Evolutionary conservation across 2,888 invertebrate species (phyloP).

Genomic region (Candidula unifasciata): DNA sequence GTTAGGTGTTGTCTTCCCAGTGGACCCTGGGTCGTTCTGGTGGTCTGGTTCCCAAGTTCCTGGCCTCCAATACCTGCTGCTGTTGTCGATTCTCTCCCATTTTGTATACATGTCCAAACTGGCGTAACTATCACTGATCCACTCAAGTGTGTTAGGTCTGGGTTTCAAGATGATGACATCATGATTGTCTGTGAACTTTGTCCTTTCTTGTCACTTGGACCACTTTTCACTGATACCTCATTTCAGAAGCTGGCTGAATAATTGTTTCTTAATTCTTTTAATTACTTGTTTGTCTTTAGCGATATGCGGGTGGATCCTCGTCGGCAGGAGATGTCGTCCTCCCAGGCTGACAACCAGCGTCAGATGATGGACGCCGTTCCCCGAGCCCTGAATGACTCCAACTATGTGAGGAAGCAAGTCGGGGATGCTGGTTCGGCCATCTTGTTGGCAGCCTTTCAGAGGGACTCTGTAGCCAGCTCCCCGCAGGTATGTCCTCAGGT

Average conservation of each 20-base stretch:
- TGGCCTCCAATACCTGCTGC: no score
- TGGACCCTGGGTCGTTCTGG: no score
- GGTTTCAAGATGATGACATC: no score
- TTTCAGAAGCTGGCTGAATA: no score
- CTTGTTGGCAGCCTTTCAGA: constrained; percentile 57
- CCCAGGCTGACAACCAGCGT: constrained; percentile 37
- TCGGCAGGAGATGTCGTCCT: constrained; percentile 42
- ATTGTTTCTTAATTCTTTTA: neutral
- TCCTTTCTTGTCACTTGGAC: no score
- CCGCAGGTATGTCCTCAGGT: constrained; percentile 31
- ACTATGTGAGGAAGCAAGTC: constrained; percentile 54
- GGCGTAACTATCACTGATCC: no score
- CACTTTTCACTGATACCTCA: neutral
- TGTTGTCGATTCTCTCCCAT: no score
- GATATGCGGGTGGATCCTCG: constrained; percentile 43
- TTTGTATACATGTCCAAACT: no score
- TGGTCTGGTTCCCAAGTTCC: no score
- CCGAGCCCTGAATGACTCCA: constrained; percentile 52
- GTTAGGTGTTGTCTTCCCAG: no score
- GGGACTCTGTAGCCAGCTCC: constrained; percentile 47
- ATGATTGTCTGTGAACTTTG: no score
- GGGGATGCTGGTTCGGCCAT: constrained; percentile 51
- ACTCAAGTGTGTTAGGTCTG: no score
- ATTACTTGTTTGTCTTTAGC: constrained; percentile 6
- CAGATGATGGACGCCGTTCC: constrained; percentile 19